A percentile compares a stretch with the other conserved stretches of the same genome.
These are phyloP conservation scores for Lasioglossum zephyrum DNA, from an alignment of 2,888 invertebrate genomes.

Conservation along the genomic window DNA sequence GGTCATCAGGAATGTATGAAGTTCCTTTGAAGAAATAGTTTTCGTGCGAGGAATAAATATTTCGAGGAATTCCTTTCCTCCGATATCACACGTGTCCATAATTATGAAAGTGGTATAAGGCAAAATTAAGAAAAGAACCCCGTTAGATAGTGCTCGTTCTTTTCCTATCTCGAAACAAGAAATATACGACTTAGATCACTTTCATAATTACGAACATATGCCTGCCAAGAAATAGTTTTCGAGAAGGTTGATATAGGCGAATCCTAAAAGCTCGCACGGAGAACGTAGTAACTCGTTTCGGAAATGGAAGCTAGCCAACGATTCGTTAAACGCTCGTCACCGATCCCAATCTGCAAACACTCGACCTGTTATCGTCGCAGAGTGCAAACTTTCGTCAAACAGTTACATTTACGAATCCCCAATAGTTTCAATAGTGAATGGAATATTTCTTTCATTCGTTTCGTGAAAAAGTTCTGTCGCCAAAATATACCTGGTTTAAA, in stretches of 20 bases:
- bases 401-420: neutral
- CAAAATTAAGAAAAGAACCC: too few species aligned
- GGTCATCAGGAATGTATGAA: conserved; percentile 25
- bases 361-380: neutral
- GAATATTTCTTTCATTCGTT: too few species aligned
- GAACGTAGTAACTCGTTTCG: neutral
- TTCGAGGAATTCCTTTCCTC: neutral
- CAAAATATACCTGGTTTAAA: too few species aligned
- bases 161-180: too few species aligned
- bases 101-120: too few species aligned
- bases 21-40: neutral
- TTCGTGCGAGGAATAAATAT: conserved; percentile 40
- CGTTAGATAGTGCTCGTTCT: too few species aligned
- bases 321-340: conserved; percentile 14
- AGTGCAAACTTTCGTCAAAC: neutral
- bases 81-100: neutral
- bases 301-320: neutral
- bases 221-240: conserved; percentile 6
- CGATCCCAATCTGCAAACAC: neutral
- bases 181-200: too few species aligned
- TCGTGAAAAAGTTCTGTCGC: too few species aligned
- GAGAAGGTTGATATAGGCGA: neutral
- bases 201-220: neutral
- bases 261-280: neutral
- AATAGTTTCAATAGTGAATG: too few species aligned